phyloP scores from a whole-genome alignment of 2,113 vertebrate genomes.

The Aphelocoma coerulescens region DNA sequence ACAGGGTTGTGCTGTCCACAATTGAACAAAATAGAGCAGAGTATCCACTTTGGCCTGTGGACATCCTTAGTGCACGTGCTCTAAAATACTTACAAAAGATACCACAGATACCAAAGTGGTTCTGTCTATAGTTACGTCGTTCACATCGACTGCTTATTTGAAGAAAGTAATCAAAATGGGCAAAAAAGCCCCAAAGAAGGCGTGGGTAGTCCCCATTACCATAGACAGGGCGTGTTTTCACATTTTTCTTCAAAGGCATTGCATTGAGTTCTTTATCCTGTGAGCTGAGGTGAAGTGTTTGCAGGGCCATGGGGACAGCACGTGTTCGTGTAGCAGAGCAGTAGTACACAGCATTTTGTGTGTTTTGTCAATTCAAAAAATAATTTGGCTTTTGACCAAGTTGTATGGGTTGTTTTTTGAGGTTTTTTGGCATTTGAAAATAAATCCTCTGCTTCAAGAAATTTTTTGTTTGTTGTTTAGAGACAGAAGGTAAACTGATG shows the following conservation, averaged over 20 bases:
- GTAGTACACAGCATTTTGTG: neutral
- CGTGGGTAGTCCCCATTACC: neutral
- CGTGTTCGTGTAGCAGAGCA: accelerated
- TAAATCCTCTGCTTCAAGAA: neutral
- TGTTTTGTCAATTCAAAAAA: neutral
- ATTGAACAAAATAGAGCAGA: neutral
- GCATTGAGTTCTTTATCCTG: neutral
- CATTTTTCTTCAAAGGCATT: neutral
- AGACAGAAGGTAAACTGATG: neutral
- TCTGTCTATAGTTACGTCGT: neutral
- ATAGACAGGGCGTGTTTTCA: neutral
- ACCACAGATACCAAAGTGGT: neutral
- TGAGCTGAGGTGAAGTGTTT: neutral
- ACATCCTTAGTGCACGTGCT: accelerated
- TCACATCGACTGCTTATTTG: neutral
- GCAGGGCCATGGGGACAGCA: accelerated
- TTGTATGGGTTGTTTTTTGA: neutral
- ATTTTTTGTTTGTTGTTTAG: neutral
- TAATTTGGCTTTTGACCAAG: neutral
- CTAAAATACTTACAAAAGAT: neutral
- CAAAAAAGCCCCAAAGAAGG: accelerated
- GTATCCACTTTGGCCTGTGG: neutral
- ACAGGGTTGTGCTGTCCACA: neutral
- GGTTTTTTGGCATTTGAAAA: neutral
- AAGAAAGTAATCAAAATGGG: neutral